Evolutionary conservation across 2,113 vertebrate species (phyloP), one percentile per base, ranked within the genome.

Genomic region (Scolopax mira): DNA sequence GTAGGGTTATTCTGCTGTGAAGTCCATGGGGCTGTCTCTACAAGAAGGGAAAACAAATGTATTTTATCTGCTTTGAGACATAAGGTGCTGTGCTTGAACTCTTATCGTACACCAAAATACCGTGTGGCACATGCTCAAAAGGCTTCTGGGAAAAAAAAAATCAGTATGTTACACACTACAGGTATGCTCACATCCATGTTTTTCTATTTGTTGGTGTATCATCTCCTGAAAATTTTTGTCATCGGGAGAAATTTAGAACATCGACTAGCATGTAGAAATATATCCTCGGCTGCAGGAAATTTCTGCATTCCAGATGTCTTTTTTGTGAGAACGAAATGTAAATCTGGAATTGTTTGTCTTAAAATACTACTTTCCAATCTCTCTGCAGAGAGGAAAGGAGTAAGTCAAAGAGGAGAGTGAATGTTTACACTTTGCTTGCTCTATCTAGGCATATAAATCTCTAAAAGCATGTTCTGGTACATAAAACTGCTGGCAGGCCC

Each of bases 361-460:
- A 51, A 90, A 79, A 49, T 14, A 9, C 13, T 31, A 15, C 46
- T 91, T 89, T 55, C 71, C 83, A 48, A 66, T 51, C 28, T 61
- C 48, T 75, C 79, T 72, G 42, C 81, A 93, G 55, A 66, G 21
- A 91, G 46, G 46, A 72, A 96, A 85, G 9, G 41, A 65, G 57
- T 25, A 49, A 25, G 33, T 55, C 25, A 51, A 86, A 89, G 42
- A 66, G 15, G 25, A 67, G 10, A 81, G 27, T 49, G 58, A 42
- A 85, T 77, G 21, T 83, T 96, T 77, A 55, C 7, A 25, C 42
- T 88, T 73, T 18, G 11, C 54, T 70, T 23, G 67, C 24, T 60
- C 57, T 44, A 0, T 39, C 23, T 19, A 41, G 11, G 23, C 41
- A 37, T 39, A 48, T 46, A 69, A 42, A 89, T 30, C 64, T 55